Evolutionary conservation across 2,797 vertebrate species (phyloP).

Genomic region (Champsocephalus esox): DNA sequence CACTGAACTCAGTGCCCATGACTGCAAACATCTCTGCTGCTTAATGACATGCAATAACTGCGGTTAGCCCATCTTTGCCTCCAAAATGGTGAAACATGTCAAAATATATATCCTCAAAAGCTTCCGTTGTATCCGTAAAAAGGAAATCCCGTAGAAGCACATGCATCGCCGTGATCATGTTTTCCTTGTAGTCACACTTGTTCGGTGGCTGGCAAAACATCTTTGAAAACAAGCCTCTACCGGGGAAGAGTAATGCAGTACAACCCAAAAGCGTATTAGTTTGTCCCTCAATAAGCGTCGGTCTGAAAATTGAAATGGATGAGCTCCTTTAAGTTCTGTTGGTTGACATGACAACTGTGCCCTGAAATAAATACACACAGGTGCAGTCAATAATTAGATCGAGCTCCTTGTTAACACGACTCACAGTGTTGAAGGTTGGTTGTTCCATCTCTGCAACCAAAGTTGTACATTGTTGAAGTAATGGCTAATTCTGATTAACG

Average conservation of each 20-base stretch:
- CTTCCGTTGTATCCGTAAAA: constrained; percentile 28
- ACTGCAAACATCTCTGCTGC: constrained; percentile 58
- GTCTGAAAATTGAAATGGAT: constrained; percentile 45
- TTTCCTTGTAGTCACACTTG: constrained; percentile 10
- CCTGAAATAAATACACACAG: constrained; percentile 51
- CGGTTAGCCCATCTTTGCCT: constrained; percentile 48
- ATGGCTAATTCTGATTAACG: constrained; percentile 35
- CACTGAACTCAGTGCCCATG: constrained; percentile 48
- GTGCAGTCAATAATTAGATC: constrained; percentile 55
- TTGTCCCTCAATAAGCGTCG: constrained; percentile 34
- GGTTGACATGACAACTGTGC: constrained; percentile 70
- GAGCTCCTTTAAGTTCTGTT: constrained; percentile 43
- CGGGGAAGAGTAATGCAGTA: constrained; percentile 7
- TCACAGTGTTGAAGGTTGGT: constrained; percentile 37
- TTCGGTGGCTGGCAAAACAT: constrained; percentile 5
- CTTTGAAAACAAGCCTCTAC: constrained; percentile 10
- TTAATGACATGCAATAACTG: constrained; percentile 73
- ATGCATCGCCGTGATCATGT: constrained; percentile 8
- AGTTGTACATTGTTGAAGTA: constrained; percentile 31
- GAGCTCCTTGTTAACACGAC: constrained; percentile 59
- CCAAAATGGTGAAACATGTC: constrained; percentile 28
- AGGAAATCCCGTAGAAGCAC: not conserved
- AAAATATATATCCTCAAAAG: constrained; percentile 24
- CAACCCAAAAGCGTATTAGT: constrained; percentile 46
- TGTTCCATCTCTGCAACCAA: constrained; percentile 41